These are phyloP conservation scores for Synchiropus splendidus DNA, from an alignment of 2,113 vertebrate species.

Conservation along the genomic window DNA sequence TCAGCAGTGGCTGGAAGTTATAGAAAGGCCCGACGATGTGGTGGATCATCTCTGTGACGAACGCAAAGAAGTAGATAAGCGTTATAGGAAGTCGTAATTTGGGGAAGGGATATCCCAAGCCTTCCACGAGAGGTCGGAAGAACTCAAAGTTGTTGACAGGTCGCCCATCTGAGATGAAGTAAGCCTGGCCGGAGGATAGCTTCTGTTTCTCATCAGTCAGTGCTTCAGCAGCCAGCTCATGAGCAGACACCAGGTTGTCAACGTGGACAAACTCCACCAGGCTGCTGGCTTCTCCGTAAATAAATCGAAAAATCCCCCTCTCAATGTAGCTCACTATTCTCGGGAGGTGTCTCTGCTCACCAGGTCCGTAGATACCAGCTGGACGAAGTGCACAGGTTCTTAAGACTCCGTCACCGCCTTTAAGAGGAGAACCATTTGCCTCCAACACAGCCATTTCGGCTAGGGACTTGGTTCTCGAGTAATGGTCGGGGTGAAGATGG, in stretches of 20 bases:
- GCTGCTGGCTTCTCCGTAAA: conserved; percentile 76
- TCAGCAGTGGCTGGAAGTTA: conserved; percentile 92
- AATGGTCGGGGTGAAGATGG: conserved; percentile 86
- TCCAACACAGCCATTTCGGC: conserved; percentile 85
- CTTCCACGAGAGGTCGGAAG: conserved; percentile 84
- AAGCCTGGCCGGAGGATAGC: conserved; percentile 80
- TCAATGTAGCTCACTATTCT: conserved; percentile 84
- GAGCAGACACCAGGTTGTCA: conserved; percentile 83
- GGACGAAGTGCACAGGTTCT: conserved; percentile 81
- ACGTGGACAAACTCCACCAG: conserved; percentile 92
- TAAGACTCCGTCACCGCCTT: conserved; percentile 46
- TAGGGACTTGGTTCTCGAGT: conserved; percentile 86
- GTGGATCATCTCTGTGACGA: conserved; percentile 80
- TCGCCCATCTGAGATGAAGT: conserved; percentile 87
- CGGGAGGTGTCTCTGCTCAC: conserved; percentile 89
- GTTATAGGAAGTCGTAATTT: conserved; percentile 72
- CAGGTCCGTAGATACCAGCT: conserved; percentile 90
- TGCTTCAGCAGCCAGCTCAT: conserved; percentile 74
- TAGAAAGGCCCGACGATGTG: conserved; percentile 68
- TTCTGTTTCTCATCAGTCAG: conserved; percentile 63
- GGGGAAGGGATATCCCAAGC: conserved; percentile 83
- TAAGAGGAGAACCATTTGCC: conserved; percentile 66
- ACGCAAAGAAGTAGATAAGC: conserved; percentile 80
- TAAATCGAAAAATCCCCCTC: conserved; percentile 80
- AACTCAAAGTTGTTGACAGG: conserved; percentile 95